Evolutionary conservation across 2,113 vertebrate genomes (phyloP).

Genomic region (Leptobrachium leishanense): DNA sequence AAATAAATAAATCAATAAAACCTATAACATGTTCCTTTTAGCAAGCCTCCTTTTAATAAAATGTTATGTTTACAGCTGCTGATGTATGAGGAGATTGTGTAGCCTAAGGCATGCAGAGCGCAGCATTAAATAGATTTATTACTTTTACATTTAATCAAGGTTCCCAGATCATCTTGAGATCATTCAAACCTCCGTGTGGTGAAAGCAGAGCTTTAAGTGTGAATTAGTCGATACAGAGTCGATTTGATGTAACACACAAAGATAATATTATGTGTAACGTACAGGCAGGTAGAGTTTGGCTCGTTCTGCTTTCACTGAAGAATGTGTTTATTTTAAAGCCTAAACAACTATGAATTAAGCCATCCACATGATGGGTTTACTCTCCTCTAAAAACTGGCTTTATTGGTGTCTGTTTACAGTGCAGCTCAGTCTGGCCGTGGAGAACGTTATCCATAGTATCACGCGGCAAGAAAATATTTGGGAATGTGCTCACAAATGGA

Average conservation of each 20-base stretch:
- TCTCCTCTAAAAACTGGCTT: neutral
- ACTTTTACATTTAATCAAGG: conserved; percentile 17
- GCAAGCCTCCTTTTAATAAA: conserved; percentile 9
- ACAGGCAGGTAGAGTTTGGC: conserved; percentile 20
- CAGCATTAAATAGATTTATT: conserved; percentile 22
- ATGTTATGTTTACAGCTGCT: conserved; percentile 12
- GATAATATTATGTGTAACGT: conserved; percentile 8
- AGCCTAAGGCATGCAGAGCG: conserved; percentile 6
- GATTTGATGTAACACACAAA: neutral
- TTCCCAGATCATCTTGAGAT: conserved; percentile 4
- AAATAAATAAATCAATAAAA: neutral
- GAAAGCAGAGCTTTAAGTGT: conserved; percentile 4
- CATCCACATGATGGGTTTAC: neutral
- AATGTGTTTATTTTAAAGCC: conserved; percentile 3
- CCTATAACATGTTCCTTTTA: neutral
- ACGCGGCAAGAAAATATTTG: neutral
- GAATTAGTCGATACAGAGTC: conserved; percentile 9
- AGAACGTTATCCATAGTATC: neutral
- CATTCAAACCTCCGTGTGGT: neutral
- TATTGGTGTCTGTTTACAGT: neutral
- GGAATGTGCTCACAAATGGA: no score
- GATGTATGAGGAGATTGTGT: conserved; percentile 12
- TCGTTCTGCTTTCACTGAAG: neutral
- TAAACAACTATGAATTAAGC: conserved; percentile 1
- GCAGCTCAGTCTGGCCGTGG: neutral